Evolutionary conservation across 1,140 invertebrate genomes (phyloP), one percentile per base, ranked within the genome.

Genomic region (Diorhabda elongata): DNA sequence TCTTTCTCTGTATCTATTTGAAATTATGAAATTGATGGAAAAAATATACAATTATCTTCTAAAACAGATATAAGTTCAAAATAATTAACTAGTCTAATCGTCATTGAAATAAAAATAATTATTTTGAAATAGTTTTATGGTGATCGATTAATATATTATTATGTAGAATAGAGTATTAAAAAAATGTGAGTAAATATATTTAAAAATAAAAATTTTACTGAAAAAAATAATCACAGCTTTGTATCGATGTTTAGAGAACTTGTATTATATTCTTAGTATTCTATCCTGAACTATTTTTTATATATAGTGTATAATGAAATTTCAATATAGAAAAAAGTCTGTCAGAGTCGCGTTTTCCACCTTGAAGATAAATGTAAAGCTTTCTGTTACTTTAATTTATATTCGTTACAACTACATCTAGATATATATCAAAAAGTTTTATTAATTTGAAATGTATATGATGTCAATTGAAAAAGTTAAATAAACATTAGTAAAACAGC

Each of bases 391-490:
- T 52, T 8, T 6, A 52, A 52, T 8, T 8, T 52, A 52, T 52
- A 52, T 52, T 52, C 6, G 6, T n/a, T 52, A 52, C 6, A 52
- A 8, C 2, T 52, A 52, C n/a, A n/a, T 52, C 26, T 26, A 26
- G 26, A 26, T 26, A 26, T 52, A 52, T 52, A 8, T 52, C 47
- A 8, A 8, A 6, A 8, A 52, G 47, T 52, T 52, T 8, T 52
- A 6, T 52, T 52, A 8, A 6, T 52, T 52, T 52, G 6, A 52
- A 52, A 26, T 26, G 47, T 52, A 52, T 52, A 52, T 52, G 2
- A 52, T 52, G 47, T 52, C 47, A 52, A 52, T 52, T 52, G 47
- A 52, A n/a, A 52, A 52, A 8, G 47, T 52, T 52, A 52, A 52
- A 52, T 52, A 52, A 52, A 52, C n/a, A 52, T 52, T 52, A 52